Evolutionary conservation across 2,113 vertebrate species (phyloP).

Genomic region (Amphiprion ocellaris): DNA sequence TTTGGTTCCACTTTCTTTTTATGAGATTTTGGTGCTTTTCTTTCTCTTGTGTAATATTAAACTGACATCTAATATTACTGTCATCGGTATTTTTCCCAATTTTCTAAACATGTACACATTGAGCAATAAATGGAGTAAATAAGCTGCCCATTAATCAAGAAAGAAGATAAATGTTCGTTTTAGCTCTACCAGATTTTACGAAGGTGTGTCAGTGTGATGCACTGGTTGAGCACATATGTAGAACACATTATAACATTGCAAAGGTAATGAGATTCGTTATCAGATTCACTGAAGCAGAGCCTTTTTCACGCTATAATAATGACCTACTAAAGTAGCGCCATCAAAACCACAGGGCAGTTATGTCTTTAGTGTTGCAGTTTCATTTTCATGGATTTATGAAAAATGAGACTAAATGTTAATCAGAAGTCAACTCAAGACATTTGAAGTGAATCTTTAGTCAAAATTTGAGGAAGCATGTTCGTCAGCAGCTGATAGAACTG

Average conservation of each 20-base stretch:
- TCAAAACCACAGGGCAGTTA: conserved; percentile 2
- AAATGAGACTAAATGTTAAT: conserved; percentile 7
- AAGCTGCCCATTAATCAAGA: background rate
- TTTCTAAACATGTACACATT: no score
- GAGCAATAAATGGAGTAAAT: no score
- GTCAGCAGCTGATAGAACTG: background rate
- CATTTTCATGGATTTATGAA: background rate
- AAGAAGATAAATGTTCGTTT: background rate
- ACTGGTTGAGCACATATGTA: no score
- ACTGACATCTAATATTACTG: no score
- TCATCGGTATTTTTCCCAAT: no score
- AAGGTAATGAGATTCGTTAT: background rate
- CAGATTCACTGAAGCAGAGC: background rate
- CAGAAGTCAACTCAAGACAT: background rate
- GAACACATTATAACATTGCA: background rate
- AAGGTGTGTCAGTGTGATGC: no score
- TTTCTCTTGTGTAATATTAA: no score
- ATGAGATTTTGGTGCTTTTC: no score
- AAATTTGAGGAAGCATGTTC: background rate
- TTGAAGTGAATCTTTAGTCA: no score
- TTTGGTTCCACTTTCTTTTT: no score
- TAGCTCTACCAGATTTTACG: background rate
- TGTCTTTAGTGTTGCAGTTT: conserved; percentile 13
- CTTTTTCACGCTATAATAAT: no score
- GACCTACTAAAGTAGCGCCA: no score